A percentile compares a stretch with the other conserved stretches of the same genome.
Conservation (phyloP, 2,113 vertebrate species). For the Noturus placidus region DNA sequence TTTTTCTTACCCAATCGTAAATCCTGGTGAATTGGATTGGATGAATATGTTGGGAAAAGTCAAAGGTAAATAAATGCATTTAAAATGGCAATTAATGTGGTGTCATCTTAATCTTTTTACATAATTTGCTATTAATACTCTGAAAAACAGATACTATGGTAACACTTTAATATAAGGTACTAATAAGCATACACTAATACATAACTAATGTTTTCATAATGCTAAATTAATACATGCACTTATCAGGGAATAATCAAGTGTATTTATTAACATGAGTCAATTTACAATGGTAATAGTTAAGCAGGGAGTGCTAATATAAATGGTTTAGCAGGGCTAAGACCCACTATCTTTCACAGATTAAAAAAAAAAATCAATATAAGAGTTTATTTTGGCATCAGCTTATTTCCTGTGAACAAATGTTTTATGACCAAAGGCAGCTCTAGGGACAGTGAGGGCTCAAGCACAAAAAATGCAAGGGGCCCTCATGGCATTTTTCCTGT, state of each 20-base stretch:
- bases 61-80: neutral
- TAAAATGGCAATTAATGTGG: neutral
- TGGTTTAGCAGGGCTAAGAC: neutral
- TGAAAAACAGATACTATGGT: neutral
- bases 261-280: neutral
- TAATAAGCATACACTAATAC: neutral
- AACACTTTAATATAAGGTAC: neutral
- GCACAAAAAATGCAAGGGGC: neutral
- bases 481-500: neutral
- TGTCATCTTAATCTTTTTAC: neutral
- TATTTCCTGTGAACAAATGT: neutral
- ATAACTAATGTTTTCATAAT: neutral
- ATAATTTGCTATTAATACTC: neutral
- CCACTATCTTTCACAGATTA: neutral
- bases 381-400: neutral
- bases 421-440: neutral
- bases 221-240: neutral
- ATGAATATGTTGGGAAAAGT: slow-evolving; percentile 1
- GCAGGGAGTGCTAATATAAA: neutral
- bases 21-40: slow-evolving; percentile 19
- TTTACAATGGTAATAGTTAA: neutral
- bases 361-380: neutral
- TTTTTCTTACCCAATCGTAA: slow-evolving; percentile 2
- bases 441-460: neutral
- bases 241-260: neutral